Percentiles rank a stretch among this genome's conserved stretches.
phyloP scores from a whole-genome alignment of 1,140 invertebrate genomes.

The Magallana gigas region DNA sequence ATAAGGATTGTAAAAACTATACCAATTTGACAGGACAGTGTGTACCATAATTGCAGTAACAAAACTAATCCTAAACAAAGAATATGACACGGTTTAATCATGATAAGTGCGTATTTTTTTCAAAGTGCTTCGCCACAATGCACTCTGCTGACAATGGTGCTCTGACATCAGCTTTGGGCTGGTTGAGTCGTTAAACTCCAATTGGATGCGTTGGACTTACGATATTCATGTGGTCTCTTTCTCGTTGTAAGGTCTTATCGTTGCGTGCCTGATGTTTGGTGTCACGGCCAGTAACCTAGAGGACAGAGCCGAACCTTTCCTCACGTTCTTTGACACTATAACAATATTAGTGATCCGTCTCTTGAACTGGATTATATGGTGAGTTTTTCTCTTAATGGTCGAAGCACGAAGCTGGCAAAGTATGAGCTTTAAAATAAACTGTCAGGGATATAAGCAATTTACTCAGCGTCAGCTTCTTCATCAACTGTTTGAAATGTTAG shows the following conservation, averaged over 20 bases:
- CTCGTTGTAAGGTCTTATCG: background rate
- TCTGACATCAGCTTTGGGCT: too few species aligned
- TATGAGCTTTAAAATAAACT: background rate
- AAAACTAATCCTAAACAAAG: too few species aligned
- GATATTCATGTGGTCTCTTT: background rate
- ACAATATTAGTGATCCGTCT: background rate
- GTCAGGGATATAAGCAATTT: background rate
- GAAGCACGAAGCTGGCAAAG: background rate
- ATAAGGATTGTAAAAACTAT: too few species aligned
- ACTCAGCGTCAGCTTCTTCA: background rate
- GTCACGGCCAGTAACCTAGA: background rate
- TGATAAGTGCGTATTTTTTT: too few species aligned
- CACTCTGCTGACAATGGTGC: too few species aligned
- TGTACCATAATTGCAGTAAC: too few species aligned
- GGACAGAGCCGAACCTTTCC: background rate
- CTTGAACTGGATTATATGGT: background rate
- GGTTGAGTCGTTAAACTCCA: too few species aligned
- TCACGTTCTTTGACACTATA: background rate
- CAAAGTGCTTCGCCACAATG: too few species aligned
- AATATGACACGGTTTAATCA: too few species aligned
- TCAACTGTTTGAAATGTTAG: background rate
- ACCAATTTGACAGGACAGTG: too few species aligned
- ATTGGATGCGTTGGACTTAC: too few species aligned
- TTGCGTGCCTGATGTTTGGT: background rate
- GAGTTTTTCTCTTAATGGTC: background rate